A percentile compares a stretch with the other conserved stretches of the same genome.
Evolutionary conservation across 2,888 invertebrate genomes (phyloP).

Genomic region (Cheilosia impressa): DNA sequence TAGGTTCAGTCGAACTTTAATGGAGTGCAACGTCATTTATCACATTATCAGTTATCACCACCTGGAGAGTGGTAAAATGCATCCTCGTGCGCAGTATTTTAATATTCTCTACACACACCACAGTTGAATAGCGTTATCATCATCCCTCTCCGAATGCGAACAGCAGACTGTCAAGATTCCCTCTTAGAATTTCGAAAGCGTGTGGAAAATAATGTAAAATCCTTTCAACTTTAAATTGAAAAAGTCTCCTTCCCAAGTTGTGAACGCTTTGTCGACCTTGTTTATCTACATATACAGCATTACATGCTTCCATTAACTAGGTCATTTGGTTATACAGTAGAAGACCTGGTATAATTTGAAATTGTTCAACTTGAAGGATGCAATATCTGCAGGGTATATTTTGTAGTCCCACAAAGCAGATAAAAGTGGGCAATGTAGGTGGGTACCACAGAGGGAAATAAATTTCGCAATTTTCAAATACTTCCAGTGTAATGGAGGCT

Average conservation of each 20-base stretch:
- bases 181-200: neutral
- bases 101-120: neutral
- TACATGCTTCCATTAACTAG: conserved; percentile 32
- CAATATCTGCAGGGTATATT: conserved; percentile 42
- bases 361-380: conserved; percentile 38
- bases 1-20: conserved; percentile 82
- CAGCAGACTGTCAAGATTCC: neutral
- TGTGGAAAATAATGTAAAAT: conserved; percentile 3
- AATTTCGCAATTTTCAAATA: neutral
- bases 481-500: conserved; percentile 1
- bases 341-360: conserved; percentile 36
- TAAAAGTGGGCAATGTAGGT: neutral
- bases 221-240: conserved; percentile 28
- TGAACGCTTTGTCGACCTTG: conserved; percentile 2
- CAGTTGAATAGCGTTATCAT: neutral
- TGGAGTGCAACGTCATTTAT: neutral
- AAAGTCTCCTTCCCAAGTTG: neutral
- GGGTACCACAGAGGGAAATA: neutral
- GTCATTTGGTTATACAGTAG: conserved; percentile 9
- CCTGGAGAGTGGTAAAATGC: conserved; percentile 1
- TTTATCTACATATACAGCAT: conserved; percentile 4
- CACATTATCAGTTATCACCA: neutral
- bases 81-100: neutral
- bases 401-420: neutral
- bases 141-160: neutral